Base-by-base conservation (phyloP, 2,888 invertebrate genomes). In the Erebia aethiops region DNA sequence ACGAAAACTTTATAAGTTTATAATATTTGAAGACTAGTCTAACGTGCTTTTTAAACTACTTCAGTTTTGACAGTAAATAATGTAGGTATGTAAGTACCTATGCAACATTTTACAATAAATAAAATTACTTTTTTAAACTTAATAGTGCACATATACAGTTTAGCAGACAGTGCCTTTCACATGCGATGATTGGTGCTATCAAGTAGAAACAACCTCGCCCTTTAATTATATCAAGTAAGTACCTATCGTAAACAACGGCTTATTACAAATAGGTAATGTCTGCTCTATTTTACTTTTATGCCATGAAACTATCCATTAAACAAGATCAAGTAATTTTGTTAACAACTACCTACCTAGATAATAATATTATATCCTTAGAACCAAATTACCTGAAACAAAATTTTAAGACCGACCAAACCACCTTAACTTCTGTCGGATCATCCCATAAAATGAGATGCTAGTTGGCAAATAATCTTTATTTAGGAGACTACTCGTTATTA, bases 131-230 rank as follows among this genome's bases (percentile, higher is more conserved):
- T 46, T 69, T 69, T 54, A 41, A 51, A 63, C 64, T 35, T 11
- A 46, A 69, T 51, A 49, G 21, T 46, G 52, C 62, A 56, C 56
- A 56, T 60, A 70, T 60, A 62, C 57, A 57, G 51, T 65, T 66
- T 41, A 71, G 54, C 70, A 68, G 66, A 62, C 35, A 54, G 49
- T 69, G 70, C 77, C 75, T 77, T 77, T 76, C 77, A 76, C 76
- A 67, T 71, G 73, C 77, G 70, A 73, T 74, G 73, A 73, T 74
- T 75, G 71, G 74, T 75, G 64, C 68, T 72, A 75, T 72, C 70
- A 70, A 69, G 63, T 72, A 63, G 74, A 77, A 74, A 73, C 68
- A 77, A 74, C 77, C 77, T 77, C 77, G 77, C 77, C 77, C 77
- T 77, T 78, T 77, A 74, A 75, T 73, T 74, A 74, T 74, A 72